Evolutionary conservation across 2,797 vertebrate genomes (phyloP), one percentile per base, ranked within the genome.

Genomic region (Hapalemur alaotrensis): DNA sequence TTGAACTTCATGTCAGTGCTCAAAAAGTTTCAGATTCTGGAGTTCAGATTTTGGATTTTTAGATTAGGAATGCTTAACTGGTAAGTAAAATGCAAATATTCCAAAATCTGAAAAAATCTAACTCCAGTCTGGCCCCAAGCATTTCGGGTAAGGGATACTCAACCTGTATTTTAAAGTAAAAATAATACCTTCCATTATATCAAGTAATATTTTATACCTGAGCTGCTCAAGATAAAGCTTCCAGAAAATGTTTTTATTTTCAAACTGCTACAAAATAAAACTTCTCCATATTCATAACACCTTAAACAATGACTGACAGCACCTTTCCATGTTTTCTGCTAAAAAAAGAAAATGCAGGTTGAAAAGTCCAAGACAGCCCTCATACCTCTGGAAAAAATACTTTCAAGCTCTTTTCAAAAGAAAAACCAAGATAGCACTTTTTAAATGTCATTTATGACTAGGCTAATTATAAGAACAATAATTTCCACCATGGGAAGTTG

Each of bases 401-500:
- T 96, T 95, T 81, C 38, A 93, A 84, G 32, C 57, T 89, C n/a
- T 23, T 93, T 97, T 95, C 84, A 69, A 95, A 94, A 96, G 73
- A 96, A 65, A 96, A 96, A 91, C 25, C 78, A 97, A 90, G 73
- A 91, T 0, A 95, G 48, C 28, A 75, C 69, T 69, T 95, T 95
- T 83, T 57, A 93, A 93, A 75, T 93, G 93, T 89, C 43, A 81
- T 48, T 95, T 94, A 92, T 95, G 63, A 95, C 54, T 92, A 78
- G 78, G 85, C 18, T 96, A 89, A 91, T 94, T 95, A 94, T n/a
- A 96, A 95, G 86, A 96, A 95, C 32, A 93, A 73, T 41, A 63
- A 87, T 97, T 97, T 96, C 88, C 46, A 95, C 69, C 52, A 97
- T 8, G 46, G 75, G 90, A 97, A 93, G 75, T 48, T 87, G 86